Base-by-base conservation (phyloP, 2,113 vertebrate species). In the Saguinus imperator region DNA sequence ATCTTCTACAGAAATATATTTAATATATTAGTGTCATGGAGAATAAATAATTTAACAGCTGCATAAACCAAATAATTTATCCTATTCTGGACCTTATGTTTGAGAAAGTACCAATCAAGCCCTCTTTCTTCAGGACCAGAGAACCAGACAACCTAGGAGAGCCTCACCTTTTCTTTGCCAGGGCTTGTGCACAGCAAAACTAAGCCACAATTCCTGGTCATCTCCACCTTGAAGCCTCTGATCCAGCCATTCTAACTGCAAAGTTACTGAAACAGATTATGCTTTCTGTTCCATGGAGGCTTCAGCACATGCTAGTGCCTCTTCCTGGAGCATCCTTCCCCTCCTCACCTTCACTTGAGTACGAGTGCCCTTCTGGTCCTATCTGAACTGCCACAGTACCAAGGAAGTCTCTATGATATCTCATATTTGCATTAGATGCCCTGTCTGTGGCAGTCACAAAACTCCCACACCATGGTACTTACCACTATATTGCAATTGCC, bases 11-110 rank as follows among this genome's bases (percentile, higher is more conserved):
- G 84, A 96, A 89, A 87, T 16, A 89, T 13, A 76, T 45, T 66
- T 43, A 27, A 57, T 68, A 83, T 57, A 48, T 35, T 88, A 89
- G 12, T 50, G 18, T 35, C 4, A n/a, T 27, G 17, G 11, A 87
- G 76, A 48, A 72, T 58, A 77, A 17, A 0, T 91, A 70, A 96
- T 68, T 96, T 91, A 81, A 94, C 16, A 96, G 37, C 25, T n/a
- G 25, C 8, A 64, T 12, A 73, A 87, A 86, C 32, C 12, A 91
- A 85, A 93, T 18, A 40, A 57, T 77, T 11, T 92, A 70, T 52
- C 17, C 17, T 48, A 20, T 43, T 83, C 45, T 88, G 8, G 23
- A 89, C 6, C 7, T 52, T 73, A 13, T 72, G 17, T 68, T 45
- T 81, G 14, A 55, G 32, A 87, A 95, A 17, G 23, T 0, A 32